Evolutionary conservation across 2,797 vertebrate genomes (phyloP).

Genomic region (Pelodytes ibericus): DNA sequence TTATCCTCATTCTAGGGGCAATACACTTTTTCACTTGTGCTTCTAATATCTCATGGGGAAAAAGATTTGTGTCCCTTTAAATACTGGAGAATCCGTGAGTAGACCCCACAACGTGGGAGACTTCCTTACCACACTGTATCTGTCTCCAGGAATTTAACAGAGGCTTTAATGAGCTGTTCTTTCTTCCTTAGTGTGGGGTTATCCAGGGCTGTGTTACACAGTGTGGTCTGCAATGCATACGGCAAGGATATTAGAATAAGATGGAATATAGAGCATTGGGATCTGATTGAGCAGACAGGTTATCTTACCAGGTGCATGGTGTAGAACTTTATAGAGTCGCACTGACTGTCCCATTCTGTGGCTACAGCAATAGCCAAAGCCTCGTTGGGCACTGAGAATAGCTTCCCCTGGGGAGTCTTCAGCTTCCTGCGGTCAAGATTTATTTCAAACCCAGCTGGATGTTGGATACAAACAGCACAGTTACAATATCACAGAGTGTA

Average conservation of each 20-base stretch:
- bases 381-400: slow-evolving; percentile 90
- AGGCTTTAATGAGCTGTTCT: slow-evolving; percentile 83
- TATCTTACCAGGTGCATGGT: slow-evolving; percentile 90
- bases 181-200: slow-evolving; percentile 89
- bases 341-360: slow-evolving; percentile 94
- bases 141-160: slow-evolving; percentile 93
- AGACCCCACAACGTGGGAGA: too few relatives aligned
- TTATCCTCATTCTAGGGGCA: too few relatives aligned
- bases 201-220: slow-evolving; percentile 95
- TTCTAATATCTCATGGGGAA: too few relatives aligned
- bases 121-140: slow-evolving; percentile 92
- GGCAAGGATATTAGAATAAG: neutral
- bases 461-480: slow-evolving; percentile 21
- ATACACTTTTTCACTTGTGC: too few relatives aligned
- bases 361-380: slow-evolving; percentile 91
- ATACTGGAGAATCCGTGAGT: too few relatives aligned
- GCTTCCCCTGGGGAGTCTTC: slow-evolving; percentile 91
- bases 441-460: slow-evolving; percentile 88
- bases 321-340: slow-evolving; percentile 90
- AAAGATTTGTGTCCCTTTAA: too few relatives aligned
- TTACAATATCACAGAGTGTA: too few relatives aligned
- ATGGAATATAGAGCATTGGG: neutral
- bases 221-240: slow-evolving; percentile 78
- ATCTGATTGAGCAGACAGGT: rapidly evolving
- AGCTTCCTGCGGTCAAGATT: slow-evolving; percentile 91